Base-by-base conservation (phyloP, 2,113 vertebrate genomes). In the Nestor notabilis region DNA sequence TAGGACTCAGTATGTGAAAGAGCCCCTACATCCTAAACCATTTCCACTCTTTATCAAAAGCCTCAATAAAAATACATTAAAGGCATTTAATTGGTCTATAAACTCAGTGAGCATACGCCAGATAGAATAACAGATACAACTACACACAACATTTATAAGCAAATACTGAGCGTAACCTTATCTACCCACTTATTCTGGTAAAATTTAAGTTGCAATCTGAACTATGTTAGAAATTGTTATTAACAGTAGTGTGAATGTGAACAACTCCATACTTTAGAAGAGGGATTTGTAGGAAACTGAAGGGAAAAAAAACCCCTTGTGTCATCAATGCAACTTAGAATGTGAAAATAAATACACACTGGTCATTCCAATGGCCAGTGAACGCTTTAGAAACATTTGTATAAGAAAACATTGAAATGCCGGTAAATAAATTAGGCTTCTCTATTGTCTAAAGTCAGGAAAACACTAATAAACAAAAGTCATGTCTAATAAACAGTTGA, bases 231-330 rank as follows among this genome's bases (percentile, higher is more conserved):
- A 68, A 63, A 80, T 35, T 8, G 49, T n/a, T 61, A 83, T 7
- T 58, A 60, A 58, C 15, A 69, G 29, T 17, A 79, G 17, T 2
- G 0, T 39, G n/a, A 77, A 75, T 31, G 19, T 21, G 33, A 84
- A n/a, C 1, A 39, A 61, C 17, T 12, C 35, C 20, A 49, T 19
- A 14, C 35, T 74, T 89, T 27, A 72, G 39, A 68, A 60, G 29
- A 52, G 2, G 6, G 23, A 16, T 49, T 47, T 29, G 13, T 5
- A 55, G 23, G 24, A 53, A 90, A 60, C 0, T 18, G n/a, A 3
- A 3, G 28, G 2, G 2, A 56, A 23, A 39, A 50, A 50, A 17
- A 13, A 4, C 3, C 8, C 35, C 5, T 8, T 2, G 1, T 35
- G 23, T 43, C 7, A 46, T 11, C 39, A 58, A 1, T 17, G 27